Evolutionary conservation across 2,797 vertebrate species (phyloP).

Genomic region (Todus mexicanus): DNA sequence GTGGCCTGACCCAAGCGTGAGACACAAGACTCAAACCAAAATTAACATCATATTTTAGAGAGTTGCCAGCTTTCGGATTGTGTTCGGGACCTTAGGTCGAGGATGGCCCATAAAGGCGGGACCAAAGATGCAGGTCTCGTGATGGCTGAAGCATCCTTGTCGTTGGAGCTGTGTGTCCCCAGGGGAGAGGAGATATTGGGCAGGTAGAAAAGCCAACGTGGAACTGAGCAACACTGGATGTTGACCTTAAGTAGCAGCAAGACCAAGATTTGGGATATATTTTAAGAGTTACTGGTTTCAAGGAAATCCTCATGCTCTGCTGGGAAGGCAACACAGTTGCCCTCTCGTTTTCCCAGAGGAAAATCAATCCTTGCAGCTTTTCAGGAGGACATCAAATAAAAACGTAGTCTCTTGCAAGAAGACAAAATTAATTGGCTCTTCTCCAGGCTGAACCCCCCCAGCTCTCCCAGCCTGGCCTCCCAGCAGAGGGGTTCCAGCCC

Average conservation of each 20-base stretch:
- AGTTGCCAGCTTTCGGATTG: neutral
- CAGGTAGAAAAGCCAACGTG: neutral
- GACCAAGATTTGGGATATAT: neutral
- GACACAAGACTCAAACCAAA: neutral
- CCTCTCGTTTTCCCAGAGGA: neutral
- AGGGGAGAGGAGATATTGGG: neutral
- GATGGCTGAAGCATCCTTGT: neutral
- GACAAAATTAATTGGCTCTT: too few species aligned
- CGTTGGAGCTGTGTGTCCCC: neutral
- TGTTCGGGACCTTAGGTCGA: neutral
- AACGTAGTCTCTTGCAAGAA: neutral
- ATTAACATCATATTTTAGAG: fast-evolving
- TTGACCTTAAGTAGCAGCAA: neutral
- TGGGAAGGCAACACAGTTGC: neutral
- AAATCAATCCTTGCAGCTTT: neutral
- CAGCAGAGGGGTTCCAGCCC: too few species aligned
- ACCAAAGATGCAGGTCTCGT: fast-evolving
- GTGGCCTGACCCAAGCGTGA: neutral
- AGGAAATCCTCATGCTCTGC: neutral
- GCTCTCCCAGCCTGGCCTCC: too few species aligned
- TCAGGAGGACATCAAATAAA: neutral
- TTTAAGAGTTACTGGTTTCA: neutral
- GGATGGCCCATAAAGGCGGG: neutral
- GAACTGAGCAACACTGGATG: neutral
- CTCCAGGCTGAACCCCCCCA: too few species aligned